These are phyloP conservation scores for Antheraea assamensis DNA, from an alignment of 2,888 invertebrate species.

Conservation along the genomic window DNA sequence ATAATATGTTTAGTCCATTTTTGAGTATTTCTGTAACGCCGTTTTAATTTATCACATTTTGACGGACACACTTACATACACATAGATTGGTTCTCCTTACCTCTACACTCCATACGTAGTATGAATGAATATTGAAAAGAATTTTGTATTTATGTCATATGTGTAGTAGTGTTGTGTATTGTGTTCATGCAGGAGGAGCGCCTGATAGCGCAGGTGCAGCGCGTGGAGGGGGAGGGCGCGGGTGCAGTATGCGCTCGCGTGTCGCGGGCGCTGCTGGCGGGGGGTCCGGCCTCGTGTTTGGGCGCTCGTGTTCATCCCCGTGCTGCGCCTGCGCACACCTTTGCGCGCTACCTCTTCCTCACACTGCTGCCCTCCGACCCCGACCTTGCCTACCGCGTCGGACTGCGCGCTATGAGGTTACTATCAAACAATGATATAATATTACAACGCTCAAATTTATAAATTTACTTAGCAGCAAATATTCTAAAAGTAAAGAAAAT, in stretches of 20 bases:
- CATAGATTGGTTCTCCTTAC: no score
- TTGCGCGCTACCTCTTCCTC: slow-evolving; percentile 90
- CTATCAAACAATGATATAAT: neutral
- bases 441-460: no score
- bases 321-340: slow-evolving; percentile 92
- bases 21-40: no score
- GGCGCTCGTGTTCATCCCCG: slow-evolving; percentile 89
- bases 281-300: slow-evolving; percentile 89
- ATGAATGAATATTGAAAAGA: no score
- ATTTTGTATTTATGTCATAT: neutral
- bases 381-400: slow-evolving; percentile 90
- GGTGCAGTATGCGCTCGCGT: slow-evolving; percentile 85
- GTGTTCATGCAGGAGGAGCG: slow-evolving; percentile 90
- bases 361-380: slow-evolving; percentile 88
- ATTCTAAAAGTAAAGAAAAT: no score
- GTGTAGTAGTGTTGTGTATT: slow-evolving; percentile 15
- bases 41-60: no score
- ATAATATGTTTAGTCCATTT: no score
- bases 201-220: slow-evolving; percentile 87
- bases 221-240: slow-evolving; percentile 87
- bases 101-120: no score
- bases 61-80: no score
- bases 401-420: slow-evolving; percentile 87
- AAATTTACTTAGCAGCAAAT: no score
- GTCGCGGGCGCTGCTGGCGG: slow-evolving; percentile 87